Evolutionary conservation across 2,797 vertebrate genomes (phyloP).

Genomic region (Mallotus villosus): DNA sequence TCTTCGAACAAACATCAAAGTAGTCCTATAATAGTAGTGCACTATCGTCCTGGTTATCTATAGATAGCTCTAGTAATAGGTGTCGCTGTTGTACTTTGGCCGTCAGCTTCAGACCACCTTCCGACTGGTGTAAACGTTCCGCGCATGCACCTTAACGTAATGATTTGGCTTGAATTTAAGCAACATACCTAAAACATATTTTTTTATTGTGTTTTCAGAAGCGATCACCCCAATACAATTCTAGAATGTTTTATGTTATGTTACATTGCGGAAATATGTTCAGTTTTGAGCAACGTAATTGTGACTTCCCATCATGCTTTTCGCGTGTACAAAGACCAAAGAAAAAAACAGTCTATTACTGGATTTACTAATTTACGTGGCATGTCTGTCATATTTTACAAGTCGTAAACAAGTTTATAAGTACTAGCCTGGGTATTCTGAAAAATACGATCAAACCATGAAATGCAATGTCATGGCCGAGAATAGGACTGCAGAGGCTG

Average conservation of each 20-base stretch:
- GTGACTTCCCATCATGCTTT: constrained; percentile 1
- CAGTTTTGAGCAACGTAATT: background rate
- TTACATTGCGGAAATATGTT: background rate
- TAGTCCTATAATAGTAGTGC: no score
- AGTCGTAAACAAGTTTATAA: background rate
- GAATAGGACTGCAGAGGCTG: background rate
- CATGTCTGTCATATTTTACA: background rate
- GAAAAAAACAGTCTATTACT: background rate
- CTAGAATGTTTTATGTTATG: background rate
- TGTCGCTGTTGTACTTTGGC: no score
- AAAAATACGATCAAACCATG: background rate
- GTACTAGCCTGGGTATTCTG: background rate
- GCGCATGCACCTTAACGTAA: no score
- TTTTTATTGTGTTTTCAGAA: no score
- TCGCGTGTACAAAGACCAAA: background rate
- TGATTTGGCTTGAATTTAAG: no score
- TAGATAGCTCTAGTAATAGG: no score
- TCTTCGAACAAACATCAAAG: no score
- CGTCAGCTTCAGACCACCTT: no score
- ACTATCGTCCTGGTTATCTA: no score
- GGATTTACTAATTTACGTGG: background rate
- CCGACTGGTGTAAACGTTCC: no score
- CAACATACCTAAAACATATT: no score
- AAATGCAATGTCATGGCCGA: background rate
- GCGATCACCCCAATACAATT: no score